Evolutionary conservation across 2,797 vertebrate genomes (phyloP).

Genomic region (Myotis vivesi): DNA sequence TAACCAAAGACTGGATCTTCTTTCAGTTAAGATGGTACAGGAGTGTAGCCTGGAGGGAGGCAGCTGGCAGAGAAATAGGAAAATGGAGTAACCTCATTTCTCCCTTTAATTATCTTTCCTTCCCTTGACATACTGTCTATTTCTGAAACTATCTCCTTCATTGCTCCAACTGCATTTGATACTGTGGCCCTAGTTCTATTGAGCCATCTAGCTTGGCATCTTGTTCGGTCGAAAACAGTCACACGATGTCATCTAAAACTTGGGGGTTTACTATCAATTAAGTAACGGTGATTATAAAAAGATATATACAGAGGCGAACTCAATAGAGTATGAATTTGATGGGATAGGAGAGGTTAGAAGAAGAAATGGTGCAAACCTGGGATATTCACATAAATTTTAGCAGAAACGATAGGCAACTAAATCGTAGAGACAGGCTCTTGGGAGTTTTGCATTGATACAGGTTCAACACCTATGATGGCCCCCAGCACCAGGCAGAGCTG

Average conservation of each 20-base stretch:
- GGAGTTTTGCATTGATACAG: rapidly evolving
- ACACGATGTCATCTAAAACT: background rate
- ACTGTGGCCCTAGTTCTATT: rapidly evolving
- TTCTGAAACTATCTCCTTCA: background rate
- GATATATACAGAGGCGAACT: background rate
- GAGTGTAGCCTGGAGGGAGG: background rate
- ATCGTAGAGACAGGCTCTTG: no score
- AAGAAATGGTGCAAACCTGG: rapidly evolving
- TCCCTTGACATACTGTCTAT: background rate
- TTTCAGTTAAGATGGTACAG: background rate
- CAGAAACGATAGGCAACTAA: rapidly evolving
- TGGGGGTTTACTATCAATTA: background rate
- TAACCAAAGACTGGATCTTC: background rate
- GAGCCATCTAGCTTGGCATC: no score
- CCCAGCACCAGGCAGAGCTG: rapidly evolving
- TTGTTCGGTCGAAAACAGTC: background rate
- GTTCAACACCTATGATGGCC: rapidly evolving
- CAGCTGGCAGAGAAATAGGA: rapidly evolving
- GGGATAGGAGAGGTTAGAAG: rapidly evolving
- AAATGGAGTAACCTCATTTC: background rate
- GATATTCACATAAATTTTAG: background rate
- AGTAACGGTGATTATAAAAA: background rate
- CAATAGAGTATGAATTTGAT: rapidly evolving
- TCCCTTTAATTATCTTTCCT: background rate
- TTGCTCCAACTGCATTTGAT: background rate